Evolutionary conservation across 2,797 vertebrate species (phyloP).

Genomic region (Acrocephalus scirpaceus): DNA sequence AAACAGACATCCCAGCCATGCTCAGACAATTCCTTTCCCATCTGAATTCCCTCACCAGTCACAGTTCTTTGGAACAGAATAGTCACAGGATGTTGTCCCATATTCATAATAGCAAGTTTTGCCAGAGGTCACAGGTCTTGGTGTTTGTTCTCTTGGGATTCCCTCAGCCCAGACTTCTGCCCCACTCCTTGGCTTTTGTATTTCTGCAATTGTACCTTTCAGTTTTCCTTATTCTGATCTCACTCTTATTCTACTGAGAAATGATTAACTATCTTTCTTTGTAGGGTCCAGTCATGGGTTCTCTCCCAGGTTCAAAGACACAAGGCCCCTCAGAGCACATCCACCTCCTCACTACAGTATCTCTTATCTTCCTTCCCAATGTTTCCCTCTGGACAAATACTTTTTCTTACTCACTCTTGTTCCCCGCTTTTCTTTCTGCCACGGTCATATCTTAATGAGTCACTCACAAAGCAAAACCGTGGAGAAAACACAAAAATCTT

Average conservation of each 20-base stretch:
- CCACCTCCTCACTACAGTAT: background rate
- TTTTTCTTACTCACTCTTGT: background rate
- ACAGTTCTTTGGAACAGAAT: background rate
- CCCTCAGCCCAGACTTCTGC: background rate
- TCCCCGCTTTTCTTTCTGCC: background rate
- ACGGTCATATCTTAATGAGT: background rate
- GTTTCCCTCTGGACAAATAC: background rate
- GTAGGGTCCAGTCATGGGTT: background rate
- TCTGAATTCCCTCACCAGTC: background rate
- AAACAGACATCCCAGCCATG: background rate
- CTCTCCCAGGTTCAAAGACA: background rate
- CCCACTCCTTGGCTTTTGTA: background rate
- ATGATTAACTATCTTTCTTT: background rate
- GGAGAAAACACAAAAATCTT: background rate
- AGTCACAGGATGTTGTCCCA: background rate
- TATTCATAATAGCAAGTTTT: background rate
- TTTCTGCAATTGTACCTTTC: background rate
- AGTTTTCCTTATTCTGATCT: background rate
- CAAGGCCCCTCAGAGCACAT: background rate
- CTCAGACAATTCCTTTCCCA: background rate
- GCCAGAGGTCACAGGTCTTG: background rate
- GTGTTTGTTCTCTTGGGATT: background rate
- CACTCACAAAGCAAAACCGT: background rate
- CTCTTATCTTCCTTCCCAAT: background rate
- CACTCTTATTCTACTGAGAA: background rate